These are phyloP conservation scores for Drosophila seguyi DNA, from an alignment of 1,140 invertebrate species.

Conservation along the genomic window DNA sequence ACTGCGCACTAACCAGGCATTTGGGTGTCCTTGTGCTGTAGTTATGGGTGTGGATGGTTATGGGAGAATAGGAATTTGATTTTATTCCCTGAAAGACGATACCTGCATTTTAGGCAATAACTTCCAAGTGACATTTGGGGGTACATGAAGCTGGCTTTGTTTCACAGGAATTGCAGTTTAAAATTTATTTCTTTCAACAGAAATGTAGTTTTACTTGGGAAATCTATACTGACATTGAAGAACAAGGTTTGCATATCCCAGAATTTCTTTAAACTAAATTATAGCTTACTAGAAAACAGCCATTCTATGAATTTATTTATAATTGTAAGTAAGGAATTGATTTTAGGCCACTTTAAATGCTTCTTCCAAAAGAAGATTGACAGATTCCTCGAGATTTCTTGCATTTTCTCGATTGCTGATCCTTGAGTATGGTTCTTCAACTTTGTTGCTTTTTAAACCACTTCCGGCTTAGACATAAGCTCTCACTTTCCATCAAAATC, in stretches of 20 bases:
- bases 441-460: conserved; percentile 8
- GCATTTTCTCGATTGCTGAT: background rate
- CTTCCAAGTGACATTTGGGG: background rate
- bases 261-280: background rate
- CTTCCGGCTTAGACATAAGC: conserved; percentile 17
- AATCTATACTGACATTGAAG: background rate
- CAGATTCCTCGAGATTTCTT: background rate
- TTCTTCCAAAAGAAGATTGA: background rate
- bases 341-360: background rate
- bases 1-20: conserved; percentile 14
- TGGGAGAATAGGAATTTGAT: conserved; percentile 15
- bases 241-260: no score
- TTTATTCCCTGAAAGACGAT: background rate
- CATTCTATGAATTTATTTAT: no score
- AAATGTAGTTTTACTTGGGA: background rate
- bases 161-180: background rate
- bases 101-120: conserved; percentile 1
- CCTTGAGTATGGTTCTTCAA: background rate
- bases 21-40: conserved; percentile 8
- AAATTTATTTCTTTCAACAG: no score
- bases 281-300: no score
- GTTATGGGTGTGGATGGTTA: background rate
- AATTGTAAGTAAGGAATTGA: background rate
- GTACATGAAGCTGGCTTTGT: no score
- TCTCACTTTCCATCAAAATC: conserved; percentile 10